A percentile compares a stretch with the other conserved stretches of the same genome.
Evolutionary conservation across 2,797 vertebrate species (phyloP).

Genomic region (Microhierax caerulescens): DNA sequence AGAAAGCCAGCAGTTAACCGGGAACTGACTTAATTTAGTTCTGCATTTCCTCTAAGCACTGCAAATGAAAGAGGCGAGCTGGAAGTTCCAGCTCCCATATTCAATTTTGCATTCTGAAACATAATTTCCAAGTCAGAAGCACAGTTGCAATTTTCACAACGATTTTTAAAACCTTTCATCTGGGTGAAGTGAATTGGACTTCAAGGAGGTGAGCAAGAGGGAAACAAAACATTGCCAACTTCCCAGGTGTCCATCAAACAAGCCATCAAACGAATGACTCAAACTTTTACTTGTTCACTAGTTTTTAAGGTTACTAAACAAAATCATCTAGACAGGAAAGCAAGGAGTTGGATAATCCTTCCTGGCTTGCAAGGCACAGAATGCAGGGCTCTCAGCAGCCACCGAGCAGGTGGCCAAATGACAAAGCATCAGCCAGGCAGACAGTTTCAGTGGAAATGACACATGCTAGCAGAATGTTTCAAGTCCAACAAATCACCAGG

Average conservation of each 20-base stretch:
- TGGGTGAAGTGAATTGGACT: background rate
- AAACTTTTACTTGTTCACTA: background rate
- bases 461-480: background rate
- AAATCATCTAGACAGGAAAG: background rate
- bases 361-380: background rate
- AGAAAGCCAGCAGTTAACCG: background rate
- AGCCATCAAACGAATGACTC: background rate
- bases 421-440: background rate
- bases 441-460: background rate
- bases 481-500: background rate
- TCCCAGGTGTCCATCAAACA: background rate
- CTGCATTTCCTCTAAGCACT: background rate
- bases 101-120: background rate
- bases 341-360: background rate
- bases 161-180: background rate
- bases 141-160: background rate
- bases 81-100: background rate
- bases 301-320: background rate
- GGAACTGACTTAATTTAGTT: background rate
- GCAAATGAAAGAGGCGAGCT: background rate
- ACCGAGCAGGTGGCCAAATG: background rate
- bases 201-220: background rate
- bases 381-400: background rate
- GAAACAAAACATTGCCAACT: background rate
- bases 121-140: background rate